Evolutionary conservation across 1,140 invertebrate genomes (phyloP).

Genomic region (Sycophila sp.): DNA sequence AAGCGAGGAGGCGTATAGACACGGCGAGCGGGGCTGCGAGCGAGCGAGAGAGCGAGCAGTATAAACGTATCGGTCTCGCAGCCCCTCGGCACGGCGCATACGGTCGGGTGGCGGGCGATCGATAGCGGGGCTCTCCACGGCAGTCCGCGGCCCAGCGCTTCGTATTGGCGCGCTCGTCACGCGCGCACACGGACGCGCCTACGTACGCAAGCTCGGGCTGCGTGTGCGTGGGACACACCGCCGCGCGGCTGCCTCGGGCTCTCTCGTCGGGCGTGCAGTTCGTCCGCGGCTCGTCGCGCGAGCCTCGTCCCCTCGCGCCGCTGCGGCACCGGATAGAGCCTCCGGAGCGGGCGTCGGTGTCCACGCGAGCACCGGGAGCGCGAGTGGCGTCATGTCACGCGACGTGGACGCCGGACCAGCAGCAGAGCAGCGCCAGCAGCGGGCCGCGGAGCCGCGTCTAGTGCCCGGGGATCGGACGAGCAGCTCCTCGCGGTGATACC

Average conservation of each 20-base stretch:
- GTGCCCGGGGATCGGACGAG: background rate
- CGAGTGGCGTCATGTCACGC: background rate
- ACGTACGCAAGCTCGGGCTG: background rate
- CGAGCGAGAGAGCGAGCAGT: background rate
- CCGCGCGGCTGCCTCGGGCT: too few species aligned
- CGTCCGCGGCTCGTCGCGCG: too few species aligned
- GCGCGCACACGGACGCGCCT: background rate
- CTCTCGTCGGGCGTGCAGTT: too few species aligned
- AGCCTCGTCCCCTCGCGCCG: too few species aligned
- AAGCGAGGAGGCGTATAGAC: background rate
- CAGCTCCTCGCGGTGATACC: background rate
- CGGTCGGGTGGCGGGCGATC: conserved; percentile 26
- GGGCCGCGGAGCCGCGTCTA: background rate
- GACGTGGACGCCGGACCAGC: background rate
- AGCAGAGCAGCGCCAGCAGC: background rate
- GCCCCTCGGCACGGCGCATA: too few species aligned
- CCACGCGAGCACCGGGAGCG: too few species aligned
- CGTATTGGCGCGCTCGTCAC: conserved; percentile 48
- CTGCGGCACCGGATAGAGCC: too few species aligned
- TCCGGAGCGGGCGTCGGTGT: too few species aligned
- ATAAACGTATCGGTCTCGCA: background rate
- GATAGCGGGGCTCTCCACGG: conserved; percentile 14
- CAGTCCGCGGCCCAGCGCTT: conserved; percentile 12
- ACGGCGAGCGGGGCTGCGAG: background rate
- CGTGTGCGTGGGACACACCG: background rate